Percentiles rank a stretch among this genome's conserved stretches.
These are phyloP conservation scores for Eupithecia subfuscata DNA, from an alignment of 2,888 invertebrate species.

Conservation along the genomic window DNA sequence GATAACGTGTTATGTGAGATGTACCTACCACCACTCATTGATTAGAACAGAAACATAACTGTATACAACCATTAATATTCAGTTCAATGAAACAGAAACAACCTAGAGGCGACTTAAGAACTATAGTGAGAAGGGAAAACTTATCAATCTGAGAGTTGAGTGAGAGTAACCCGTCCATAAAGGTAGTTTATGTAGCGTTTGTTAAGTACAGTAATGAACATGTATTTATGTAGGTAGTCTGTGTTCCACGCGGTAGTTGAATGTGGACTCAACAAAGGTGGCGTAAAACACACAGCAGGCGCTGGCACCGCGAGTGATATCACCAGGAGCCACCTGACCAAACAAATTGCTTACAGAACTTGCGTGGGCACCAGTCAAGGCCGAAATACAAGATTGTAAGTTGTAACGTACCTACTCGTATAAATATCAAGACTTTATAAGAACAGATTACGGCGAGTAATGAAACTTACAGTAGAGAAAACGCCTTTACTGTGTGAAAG, in stretches of 20 bases:
- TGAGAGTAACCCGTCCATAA: background rate
- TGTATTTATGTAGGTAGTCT: background rate
- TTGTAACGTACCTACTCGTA: background rate
- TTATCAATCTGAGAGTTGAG: too few species aligned
- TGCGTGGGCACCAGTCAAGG: constrained; percentile 25
- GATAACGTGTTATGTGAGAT: constrained; percentile 23
- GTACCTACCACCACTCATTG: background rate
- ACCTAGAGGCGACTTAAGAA: too few species aligned
- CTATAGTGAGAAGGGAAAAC: background rate
- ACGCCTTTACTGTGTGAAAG: background rate
- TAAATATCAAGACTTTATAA: background rate
- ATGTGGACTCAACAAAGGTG: background rate
- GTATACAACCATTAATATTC: background rate
- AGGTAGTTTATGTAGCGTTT: background rate
- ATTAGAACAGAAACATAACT: background rate
- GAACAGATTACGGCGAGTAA: background rate
- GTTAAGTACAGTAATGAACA: background rate
- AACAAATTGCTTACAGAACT: constrained; percentile 29
- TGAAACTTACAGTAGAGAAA: background rate
- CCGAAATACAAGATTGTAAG: constrained; percentile 12
- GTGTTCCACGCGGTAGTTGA: background rate
- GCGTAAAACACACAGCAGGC: constrained; percentile 1
- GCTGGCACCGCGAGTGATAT: constrained; percentile 27
- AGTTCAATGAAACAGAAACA: too few species aligned
- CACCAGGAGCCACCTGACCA: constrained; percentile 36